Evolutionary conservation across 2,797 vertebrate genomes (phyloP), one percentile per base, ranked within the genome.

Genomic region (Lithobates sylvaticus): DNA sequence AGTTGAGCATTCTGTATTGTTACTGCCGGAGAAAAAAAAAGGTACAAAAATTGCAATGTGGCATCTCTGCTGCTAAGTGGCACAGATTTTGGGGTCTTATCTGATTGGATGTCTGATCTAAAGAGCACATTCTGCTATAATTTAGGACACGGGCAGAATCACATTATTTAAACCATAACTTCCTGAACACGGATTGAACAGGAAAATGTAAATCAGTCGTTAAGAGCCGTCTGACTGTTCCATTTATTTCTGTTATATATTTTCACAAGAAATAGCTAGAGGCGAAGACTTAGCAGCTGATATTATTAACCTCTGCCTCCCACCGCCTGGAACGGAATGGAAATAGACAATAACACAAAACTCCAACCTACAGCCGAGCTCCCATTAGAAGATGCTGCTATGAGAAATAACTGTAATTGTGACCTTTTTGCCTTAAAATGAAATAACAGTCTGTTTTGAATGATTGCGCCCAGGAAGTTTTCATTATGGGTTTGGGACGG

Each of bases 241-340:
- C 80, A 74, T 64, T 64, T 64, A 42, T 39, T 26, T 34, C 29
- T 8, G 32, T 73, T 73, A 64, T 74, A 74, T 74, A 82, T 74
- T 74, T 71, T 74, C 54, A 42, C 54, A 82, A 82, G 68, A 72
- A 61, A 34, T 65, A 21, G 47, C 68, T 36, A 9, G 58, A 81
- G 80, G 58, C 50, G 50, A 44, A 18, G 71, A 54, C 71, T 44
- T 32, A 65, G 80, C 50, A 47, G 47, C 70, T 74, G 70, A 82
- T 82, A 74, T 39, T 82, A 82, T 82, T 82, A 82, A 82, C 70
- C 80, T 82, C 47, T 82, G 54, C 70, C 80, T 74, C 61, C 16
- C 70, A 64, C 50, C 36, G 78, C 67, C 78, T 61, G 13, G 29
- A 58, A 47, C 44, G 1, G 50, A 72, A 71, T 81, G 50, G 70